Percentiles rank a stretch among this genome's conserved stretches.
Evolutionary conservation across 2,888 invertebrate species (phyloP).

Genomic region (Lasioglossum lativentre): DNA sequence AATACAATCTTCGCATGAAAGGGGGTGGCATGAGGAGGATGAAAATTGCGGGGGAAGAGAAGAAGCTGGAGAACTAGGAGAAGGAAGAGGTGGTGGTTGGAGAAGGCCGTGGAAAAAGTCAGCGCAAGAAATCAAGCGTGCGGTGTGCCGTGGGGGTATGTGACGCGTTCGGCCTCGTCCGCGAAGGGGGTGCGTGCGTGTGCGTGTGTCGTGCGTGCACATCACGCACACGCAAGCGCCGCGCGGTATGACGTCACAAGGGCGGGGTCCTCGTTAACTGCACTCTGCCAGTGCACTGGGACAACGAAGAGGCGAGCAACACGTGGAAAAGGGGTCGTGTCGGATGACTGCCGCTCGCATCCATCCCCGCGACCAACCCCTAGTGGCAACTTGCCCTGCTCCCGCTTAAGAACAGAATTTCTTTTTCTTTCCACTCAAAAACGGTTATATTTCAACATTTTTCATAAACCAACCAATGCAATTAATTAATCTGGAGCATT

Average conservation of each 20-base stretch:
- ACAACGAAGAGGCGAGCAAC: constrained; percentile 77
- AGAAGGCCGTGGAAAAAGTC: constrained; percentile 30
- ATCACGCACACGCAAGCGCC: constrained; percentile 71
- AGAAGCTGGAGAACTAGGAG: neutral
- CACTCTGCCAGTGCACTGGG: constrained; percentile 66
- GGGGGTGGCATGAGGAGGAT: neutral
- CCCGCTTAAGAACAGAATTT: constrained; percentile 24
- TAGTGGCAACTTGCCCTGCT: constrained; percentile 18
- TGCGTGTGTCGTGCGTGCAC: constrained; percentile 56
- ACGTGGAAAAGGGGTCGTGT: constrained; percentile 79
- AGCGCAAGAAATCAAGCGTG: constrained; percentile 33
- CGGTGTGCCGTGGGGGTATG: neutral
- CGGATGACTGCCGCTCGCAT: constrained; percentile 20
- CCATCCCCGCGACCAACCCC: neutral
- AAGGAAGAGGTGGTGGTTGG: neutral
- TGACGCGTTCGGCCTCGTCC: constrained; percentile 12
- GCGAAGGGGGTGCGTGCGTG: constrained; percentile 28
- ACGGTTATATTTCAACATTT: neutral
- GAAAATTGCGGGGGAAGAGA: neutral
- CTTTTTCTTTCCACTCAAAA: neutral
- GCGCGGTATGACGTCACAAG: constrained; percentile 80
- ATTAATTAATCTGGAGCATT: neutral
- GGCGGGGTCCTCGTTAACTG: constrained; percentile 82
- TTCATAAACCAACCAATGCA: neutral
- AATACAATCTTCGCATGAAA: neutral